phyloP scores from a whole-genome alignment of 1,140 invertebrate species.

The Drosophila ficusphila region DNA sequence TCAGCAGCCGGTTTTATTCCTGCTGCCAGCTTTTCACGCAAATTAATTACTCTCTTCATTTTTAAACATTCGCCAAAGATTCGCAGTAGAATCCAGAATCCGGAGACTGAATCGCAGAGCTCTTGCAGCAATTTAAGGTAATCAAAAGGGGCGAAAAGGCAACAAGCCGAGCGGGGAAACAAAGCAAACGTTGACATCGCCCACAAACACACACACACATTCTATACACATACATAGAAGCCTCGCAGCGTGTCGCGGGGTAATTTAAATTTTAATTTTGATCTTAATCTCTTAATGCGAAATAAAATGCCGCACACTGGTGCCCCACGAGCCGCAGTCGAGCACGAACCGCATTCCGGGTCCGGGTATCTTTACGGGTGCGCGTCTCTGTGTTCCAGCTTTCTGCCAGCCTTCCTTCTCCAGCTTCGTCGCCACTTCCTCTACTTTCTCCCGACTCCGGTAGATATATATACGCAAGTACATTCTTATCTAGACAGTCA shows the following conservation, averaged over 20 bases:
- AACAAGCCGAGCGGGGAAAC: slow-evolving; percentile 18
- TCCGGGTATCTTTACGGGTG: neutral
- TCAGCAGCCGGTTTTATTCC: slow-evolving; percentile 45
- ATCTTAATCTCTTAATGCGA: slow-evolving; percentile 84
- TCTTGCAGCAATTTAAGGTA: slow-evolving; percentile 67
- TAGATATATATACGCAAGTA: slow-evolving; percentile 30
- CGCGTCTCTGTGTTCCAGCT: neutral
- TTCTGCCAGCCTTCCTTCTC: no score
- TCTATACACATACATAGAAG: no score
- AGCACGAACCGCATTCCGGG: slow-evolving; percentile 32
- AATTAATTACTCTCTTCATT: slow-evolving; percentile 65
- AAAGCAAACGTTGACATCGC: slow-evolving; percentile 45
- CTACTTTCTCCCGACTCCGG: neutral
- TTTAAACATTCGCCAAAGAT: slow-evolving; percentile 24
- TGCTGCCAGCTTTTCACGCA: slow-evolving; percentile 22
- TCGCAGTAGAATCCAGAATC: neutral
- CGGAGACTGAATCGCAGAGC: slow-evolving; percentile 12
- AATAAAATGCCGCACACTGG: slow-evolving; percentile 83
- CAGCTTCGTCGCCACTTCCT: slow-evolving; percentile 19
- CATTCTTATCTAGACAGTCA: slow-evolving; percentile 54
- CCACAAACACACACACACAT: no score
- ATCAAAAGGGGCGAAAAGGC: slow-evolving; percentile 35
- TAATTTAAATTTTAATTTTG: slow-evolving; percentile 84
- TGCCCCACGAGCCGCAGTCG: slow-evolving; percentile 56
- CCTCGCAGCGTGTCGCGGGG: slow-evolving; percentile 64